Conservation (phyloP, 2,888 invertebrate species). For the Drosophila heteroneura region DNA sequence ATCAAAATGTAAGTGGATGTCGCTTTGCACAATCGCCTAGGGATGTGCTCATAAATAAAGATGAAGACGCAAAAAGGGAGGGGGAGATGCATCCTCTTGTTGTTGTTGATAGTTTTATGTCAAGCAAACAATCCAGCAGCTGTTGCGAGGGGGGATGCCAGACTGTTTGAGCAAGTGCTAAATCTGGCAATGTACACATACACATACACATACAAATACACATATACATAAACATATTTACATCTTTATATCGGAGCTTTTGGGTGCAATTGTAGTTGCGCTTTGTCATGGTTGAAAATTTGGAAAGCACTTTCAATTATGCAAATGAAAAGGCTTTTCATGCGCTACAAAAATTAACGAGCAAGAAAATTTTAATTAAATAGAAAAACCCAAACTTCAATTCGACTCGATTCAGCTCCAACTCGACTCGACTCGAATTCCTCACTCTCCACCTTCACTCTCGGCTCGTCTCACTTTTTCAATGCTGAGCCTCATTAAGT, state of each 20-base stretch:
- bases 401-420: constrained; percentile 27
- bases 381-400: constrained; percentile 53
- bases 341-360: constrained; percentile 71
- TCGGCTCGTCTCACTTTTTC: constrained; percentile 46
- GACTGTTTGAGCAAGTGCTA: constrained; percentile 22
- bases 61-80: background rate
- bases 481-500: constrained; percentile 73
- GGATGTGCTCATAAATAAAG: constrained; percentile 9
- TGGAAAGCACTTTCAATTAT: constrained; percentile 68
- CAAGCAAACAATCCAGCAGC: background rate
- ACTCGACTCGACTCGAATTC: constrained; percentile 24
- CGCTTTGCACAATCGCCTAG: constrained; percentile 40
- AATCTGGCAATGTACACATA: constrained; percentile 8
- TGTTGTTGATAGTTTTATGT: constrained; percentile 17
- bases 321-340: constrained; percentile 71
- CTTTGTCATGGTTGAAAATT: constrained; percentile 20
- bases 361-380: constrained; percentile 76
- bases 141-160: background rate
- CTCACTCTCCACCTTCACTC: background rate
- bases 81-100: background rate
- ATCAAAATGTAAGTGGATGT: constrained; percentile 27
- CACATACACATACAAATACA: background rate
- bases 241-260: background rate
- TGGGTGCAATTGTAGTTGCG: constrained; percentile 12
- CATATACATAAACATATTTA: background rate